Evolutionary conservation across 2,113 vertebrate species (phyloP).

Genomic region (Scopus umbretta): DNA sequence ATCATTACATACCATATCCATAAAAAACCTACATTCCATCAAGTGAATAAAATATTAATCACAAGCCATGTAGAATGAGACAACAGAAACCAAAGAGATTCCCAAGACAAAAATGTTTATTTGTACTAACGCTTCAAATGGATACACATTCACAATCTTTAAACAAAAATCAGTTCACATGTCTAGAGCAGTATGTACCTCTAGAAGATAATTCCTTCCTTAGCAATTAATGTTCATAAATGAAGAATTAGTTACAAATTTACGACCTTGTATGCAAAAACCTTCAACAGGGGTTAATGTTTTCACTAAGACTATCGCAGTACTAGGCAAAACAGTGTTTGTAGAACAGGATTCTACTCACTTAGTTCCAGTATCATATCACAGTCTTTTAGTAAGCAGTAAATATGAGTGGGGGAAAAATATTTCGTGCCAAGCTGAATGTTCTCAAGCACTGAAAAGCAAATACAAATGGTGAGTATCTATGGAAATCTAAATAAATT

Average conservation of each 20-base stretch:
- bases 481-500: background rate
- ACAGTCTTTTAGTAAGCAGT: background rate
- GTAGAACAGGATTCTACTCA: background rate
- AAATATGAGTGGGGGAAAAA: background rate
- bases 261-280: background rate
- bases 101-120: constrained; percentile 62
- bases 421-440: background rate
- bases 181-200: background rate
- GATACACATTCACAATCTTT: constrained; percentile 29
- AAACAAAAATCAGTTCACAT: constrained; percentile 32
- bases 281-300: background rate
- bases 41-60: background rate
- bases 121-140: constrained; percentile 52
- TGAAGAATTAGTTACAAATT: background rate
- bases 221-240: background rate
- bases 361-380: background rate
- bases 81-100: background rate
- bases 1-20: background rate
- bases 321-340: background rate
- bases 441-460: constrained; percentile 6
- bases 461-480: background rate
- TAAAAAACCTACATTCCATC: background rate
- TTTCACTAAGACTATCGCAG: background rate
- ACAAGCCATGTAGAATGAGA: background rate
- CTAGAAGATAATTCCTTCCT: background rate